phyloP scores from a whole-genome alignment of 2,113 vertebrate species.

The Boulengeromyrus knoepffleri region DNA sequence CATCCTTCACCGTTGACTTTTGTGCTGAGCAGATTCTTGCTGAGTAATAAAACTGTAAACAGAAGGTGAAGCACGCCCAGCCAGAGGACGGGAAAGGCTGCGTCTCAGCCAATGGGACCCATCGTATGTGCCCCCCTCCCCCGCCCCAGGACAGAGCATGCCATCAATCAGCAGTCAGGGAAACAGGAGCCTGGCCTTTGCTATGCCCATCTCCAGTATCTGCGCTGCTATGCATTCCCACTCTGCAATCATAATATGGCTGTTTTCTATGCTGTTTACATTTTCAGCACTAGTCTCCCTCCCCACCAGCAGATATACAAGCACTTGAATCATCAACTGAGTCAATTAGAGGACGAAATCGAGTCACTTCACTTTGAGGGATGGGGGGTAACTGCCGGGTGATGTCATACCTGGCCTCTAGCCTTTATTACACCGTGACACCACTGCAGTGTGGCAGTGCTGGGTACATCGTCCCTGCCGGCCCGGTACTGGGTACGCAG shows the following conservation, averaged over 20 bases:
- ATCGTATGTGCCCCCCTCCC: not conserved
- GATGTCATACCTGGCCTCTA: constrained; percentile 49
- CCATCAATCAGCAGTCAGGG: not conserved
- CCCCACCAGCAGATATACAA: not conserved
- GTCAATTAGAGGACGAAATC: not conserved
- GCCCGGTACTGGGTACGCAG: accelerated
- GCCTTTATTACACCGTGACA: constrained; percentile 48
- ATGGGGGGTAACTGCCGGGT: constrained; percentile 36
- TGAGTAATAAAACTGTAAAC: not conserved
- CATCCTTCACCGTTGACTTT: not conserved
- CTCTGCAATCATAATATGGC: not conserved
- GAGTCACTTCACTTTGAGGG: constrained; percentile 32
- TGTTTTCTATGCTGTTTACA: not conserved
- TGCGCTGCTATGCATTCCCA: not conserved
- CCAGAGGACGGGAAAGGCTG: not conserved
- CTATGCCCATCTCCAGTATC: not conserved
- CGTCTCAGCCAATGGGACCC: not conserved
- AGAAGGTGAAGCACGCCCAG: not conserved
- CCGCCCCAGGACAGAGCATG: not conserved
- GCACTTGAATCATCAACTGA: not conserved
- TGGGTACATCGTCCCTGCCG: not conserved
- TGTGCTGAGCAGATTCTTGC: not conserved
- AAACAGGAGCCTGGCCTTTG: not conserved
- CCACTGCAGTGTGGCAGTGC: constrained; percentile 48
- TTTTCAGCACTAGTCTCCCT: not conserved